phyloP scores from a whole-genome alignment of 2,113 vertebrate genomes.

The Tyto alba region DNA sequence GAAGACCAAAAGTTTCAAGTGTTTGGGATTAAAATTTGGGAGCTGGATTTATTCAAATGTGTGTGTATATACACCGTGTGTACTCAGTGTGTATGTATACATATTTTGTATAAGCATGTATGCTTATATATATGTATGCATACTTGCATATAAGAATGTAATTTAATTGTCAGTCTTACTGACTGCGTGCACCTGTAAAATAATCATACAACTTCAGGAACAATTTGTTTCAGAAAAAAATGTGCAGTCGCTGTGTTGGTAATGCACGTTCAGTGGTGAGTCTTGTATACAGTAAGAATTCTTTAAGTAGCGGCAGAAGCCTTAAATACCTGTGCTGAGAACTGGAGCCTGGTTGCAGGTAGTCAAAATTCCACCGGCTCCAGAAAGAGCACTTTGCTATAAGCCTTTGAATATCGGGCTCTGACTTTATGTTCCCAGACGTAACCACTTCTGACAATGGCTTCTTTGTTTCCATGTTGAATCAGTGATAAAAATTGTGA shows the following conservation, averaged over 20 bases:
- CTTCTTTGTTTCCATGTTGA: constrained; percentile 55
- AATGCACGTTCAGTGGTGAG: accelerated
- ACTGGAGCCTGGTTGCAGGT: background rate
- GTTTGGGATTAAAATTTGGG: background rate
- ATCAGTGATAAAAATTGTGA: constrained; percentile 33
- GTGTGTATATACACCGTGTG: background rate
- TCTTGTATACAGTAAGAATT: background rate
- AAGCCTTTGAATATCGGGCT: background rate
- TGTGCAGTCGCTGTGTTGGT: background rate
- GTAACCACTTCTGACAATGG: constrained; percentile 19
- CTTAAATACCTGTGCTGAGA: background rate
- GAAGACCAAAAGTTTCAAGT: background rate
- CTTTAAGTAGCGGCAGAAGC: background rate
- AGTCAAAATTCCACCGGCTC: background rate
- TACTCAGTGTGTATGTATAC: no score
- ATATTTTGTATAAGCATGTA: background rate
- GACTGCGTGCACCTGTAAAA: background rate
- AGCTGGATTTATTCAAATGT: background rate
- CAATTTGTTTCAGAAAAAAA: background rate
- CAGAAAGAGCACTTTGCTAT: constrained; percentile 8
- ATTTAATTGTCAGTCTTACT: background rate
- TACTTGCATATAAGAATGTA: background rate
- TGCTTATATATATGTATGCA: no score
- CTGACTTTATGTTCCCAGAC: constrained; percentile 15
- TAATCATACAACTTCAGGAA: background rate